Evolutionary conservation across 2,113 vertebrate genomes (phyloP).

Genomic region (Cygnus atratus): DNA sequence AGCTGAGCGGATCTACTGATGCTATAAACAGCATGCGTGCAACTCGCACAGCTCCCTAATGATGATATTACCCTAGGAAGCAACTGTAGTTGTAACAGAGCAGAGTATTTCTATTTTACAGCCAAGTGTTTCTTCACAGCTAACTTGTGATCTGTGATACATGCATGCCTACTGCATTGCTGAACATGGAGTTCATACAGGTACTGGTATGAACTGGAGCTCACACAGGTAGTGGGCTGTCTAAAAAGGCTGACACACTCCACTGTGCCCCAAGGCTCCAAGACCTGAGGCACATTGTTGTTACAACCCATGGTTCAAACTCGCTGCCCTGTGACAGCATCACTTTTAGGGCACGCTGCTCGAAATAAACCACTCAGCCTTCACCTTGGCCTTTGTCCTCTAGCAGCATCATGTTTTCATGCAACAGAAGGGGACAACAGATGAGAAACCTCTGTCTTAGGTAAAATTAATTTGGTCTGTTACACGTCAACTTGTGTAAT

Average conservation of each 20-base stretch:
- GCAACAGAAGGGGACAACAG: neutral
- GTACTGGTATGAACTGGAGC: no score
- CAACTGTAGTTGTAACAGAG: neutral
- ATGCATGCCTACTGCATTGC: neutral
- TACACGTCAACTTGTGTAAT: neutral
- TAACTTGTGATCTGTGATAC: neutral
- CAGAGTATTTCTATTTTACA: neutral
- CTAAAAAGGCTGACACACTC: neutral
- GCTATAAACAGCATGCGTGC: neutral
- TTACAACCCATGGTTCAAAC: neutral
- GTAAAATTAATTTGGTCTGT: neutral
- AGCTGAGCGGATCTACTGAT: neutral
- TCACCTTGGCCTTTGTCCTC: slow-evolving; percentile 26
- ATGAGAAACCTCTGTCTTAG: neutral
- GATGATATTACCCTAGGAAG: neutral
- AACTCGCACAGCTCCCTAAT: neutral
- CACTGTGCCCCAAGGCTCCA: neutral
- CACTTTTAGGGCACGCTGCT: neutral
- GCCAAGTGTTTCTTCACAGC: neutral
- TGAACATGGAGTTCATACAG: neutral
- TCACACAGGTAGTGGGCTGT: no score
- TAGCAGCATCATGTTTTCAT: neutral
- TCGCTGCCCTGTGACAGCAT: neutral
- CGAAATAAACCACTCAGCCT: slow-evolving; percentile 25
- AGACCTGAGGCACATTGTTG: neutral